Conservation (phyloP, 2,113 vertebrate species). For the Geococcyx californianus region DNA sequence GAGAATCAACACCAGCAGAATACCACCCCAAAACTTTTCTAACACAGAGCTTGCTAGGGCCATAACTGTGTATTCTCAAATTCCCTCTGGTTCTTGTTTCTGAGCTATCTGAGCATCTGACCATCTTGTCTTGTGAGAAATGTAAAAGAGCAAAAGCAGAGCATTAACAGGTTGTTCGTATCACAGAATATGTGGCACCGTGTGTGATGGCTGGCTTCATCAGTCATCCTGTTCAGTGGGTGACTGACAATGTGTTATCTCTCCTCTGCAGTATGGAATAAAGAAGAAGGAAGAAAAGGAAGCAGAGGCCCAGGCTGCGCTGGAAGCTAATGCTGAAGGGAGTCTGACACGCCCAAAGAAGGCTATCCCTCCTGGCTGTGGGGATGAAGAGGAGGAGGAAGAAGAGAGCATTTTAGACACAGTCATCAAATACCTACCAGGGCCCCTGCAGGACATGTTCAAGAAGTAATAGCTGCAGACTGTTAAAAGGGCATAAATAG, state of each 20-base stretch:
- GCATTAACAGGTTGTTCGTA: not conserved
- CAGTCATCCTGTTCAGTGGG: not conserved
- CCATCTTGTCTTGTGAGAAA: not conserved
- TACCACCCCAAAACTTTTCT: not conserved
- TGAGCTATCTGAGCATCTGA: not conserved
- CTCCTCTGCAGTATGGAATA: constrained; percentile 87
- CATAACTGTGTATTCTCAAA: rapidly evolving
- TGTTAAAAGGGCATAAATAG: constrained; percentile 65
- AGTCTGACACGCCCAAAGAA: constrained; percentile 95
- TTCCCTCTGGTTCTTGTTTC: not conserved
- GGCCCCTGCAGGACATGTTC: constrained; percentile 97
- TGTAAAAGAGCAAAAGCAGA: not conserved
- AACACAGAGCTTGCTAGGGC: not conserved
- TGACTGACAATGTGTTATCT: not conserved
- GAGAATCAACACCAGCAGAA: not conserved
- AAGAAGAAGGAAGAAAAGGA: constrained; percentile 96
- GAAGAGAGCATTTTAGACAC: constrained; percentile 96
- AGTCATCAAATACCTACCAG: constrained; percentile 96
- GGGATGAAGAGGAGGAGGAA: constrained; percentile 86
- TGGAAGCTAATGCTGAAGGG: constrained; percentile 88
- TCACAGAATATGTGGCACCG: not conserved
- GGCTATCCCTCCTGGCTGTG: constrained; percentile 77
- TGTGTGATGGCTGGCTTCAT: not conserved
- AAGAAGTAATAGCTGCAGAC: constrained; percentile 86
- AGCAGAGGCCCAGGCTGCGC: constrained; percentile 89